Conservation (phyloP, 2,888 invertebrate species). For the Biston stratarius region DNA sequence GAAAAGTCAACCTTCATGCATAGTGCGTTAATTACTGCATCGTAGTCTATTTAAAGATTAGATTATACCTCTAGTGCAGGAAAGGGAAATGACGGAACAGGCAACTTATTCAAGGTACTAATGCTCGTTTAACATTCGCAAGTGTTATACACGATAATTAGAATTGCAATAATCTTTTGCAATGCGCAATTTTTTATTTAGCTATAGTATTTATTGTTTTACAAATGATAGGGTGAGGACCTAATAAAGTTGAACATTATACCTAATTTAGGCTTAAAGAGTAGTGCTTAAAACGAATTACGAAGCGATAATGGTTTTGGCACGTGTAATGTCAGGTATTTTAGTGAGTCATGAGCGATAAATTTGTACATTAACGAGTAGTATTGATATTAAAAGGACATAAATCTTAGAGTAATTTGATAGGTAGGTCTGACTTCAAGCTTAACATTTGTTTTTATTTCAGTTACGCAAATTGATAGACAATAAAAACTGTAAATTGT, state of each 20-base stretch:
- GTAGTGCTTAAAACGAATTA: constrained; percentile 21
- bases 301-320: constrained; percentile 22
- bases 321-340: constrained; percentile 28
- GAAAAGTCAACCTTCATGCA: constrained; percentile 66
- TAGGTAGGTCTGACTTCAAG: not conserved
- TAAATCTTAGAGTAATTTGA: constrained; percentile 25
- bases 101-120: constrained; percentile 67
- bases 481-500: not conserved
- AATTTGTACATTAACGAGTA: constrained; percentile 28
- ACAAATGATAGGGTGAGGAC: constrained; percentile 9
- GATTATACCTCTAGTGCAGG: constrained; percentile 65
- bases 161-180: constrained; percentile 29
- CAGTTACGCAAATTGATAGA: not conserved
- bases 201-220: constrained; percentile 9
- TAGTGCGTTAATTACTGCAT: constrained; percentile 46
- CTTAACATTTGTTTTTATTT: not conserved
- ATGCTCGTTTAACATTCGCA: constrained; percentile 48
- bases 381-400: constrained; percentile 26
- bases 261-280: constrained; percentile 16
- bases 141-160: constrained; percentile 48
- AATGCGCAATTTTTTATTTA: constrained; percentile 17
- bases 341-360: constrained; percentile 19
- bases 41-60: constrained; percentile 60
- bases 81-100: constrained; percentile 74
- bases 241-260: constrained; percentile 22